Conservation (phyloP, 2,113 vertebrate species). For the Festucalex cinctus region DNA sequence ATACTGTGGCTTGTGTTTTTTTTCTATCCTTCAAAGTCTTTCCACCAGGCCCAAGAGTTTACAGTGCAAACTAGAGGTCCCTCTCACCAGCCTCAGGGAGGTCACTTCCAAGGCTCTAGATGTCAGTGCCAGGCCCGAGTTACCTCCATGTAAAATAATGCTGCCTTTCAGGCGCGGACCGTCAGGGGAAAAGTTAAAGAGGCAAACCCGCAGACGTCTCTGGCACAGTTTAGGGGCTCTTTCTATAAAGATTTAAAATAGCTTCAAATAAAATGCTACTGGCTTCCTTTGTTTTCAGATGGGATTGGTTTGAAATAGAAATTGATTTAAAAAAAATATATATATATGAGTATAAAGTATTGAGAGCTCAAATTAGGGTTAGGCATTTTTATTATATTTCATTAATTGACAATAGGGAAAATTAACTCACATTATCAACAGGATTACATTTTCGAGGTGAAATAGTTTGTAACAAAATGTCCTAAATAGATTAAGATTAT, state of each 20-base stretch:
- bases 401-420: too few species aligned
- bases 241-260: conserved; percentile 22
- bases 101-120: conserved; percentile 25
- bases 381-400: too few species aligned
- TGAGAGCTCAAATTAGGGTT: too few species aligned
- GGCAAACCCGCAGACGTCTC: conserved; percentile 30
- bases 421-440: neutral
- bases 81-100: conserved; percentile 16
- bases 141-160: conserved; percentile 42
- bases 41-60: conserved; percentile 28
- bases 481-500: too few species aligned
- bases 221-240: conserved; percentile 42
- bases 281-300: conserved; percentile 20
- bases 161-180: conserved; percentile 36
- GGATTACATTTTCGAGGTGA: neutral
- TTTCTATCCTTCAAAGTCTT: conserved; percentile 28
- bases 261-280: conserved; percentile 18
- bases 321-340: too few species aligned
- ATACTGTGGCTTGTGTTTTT: conserved; percentile 26
- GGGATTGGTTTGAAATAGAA: too few species aligned
- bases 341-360: too few species aligned
- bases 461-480: too few species aligned
- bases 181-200: conserved; percentile 25
- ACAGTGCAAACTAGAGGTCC: conserved; percentile 10
- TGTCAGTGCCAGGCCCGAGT: conserved; percentile 21